Evolutionary conservation across 1,140 invertebrate species (phyloP).

Genomic region (Ostrea edulis): DNA sequence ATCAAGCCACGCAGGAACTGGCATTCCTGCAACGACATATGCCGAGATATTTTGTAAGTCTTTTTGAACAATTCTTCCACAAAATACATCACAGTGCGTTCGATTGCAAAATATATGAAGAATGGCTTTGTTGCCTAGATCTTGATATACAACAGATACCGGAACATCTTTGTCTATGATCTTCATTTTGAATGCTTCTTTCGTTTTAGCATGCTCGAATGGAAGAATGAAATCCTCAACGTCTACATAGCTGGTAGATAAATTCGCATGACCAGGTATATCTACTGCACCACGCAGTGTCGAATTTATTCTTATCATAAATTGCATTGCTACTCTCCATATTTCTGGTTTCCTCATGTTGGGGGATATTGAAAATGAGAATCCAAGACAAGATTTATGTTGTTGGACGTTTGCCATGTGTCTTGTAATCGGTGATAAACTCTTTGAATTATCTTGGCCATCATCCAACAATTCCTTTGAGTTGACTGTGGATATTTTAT

Average conservation of each 20-base stretch:
- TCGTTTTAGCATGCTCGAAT: neutral
- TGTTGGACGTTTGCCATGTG: neutral
- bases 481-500: neutral
- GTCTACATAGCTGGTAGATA: neutral
- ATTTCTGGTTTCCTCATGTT: neutral
- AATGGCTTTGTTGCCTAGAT: neutral
- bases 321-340: neutral
- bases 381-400: neutral
- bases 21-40: neutral
- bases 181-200: neutral
- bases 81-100: neutral
- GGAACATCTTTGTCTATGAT: neutral
- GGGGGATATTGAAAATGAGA: neutral
- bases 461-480: neutral
- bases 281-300: neutral
- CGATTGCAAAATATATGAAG: neutral
- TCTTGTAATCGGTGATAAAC: neutral
- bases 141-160: neutral
- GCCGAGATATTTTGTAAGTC: neutral
- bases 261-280: neutral
- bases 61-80: neutral
- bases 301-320: neutral
- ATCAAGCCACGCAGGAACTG: slow-evolving; percentile 12
- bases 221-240: neutral
- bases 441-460: neutral